phyloP scores from a whole-genome alignment of 2,113 vertebrate species.

The Lophochroa leadbeateri region DNA sequence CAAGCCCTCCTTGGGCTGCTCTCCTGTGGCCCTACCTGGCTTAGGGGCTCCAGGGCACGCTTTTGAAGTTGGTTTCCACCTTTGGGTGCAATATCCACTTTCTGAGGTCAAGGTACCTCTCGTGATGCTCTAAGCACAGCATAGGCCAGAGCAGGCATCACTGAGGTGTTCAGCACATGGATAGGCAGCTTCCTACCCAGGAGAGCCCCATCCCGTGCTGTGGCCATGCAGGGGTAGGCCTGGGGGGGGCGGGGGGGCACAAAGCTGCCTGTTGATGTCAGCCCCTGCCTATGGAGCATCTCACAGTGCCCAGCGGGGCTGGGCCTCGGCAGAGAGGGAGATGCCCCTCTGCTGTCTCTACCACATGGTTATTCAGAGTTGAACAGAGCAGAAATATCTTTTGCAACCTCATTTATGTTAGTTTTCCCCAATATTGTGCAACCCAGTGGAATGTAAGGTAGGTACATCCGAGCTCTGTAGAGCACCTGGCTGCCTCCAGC shows the following conservation, averaged over 20 bases:
- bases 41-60: rapidly evolving
- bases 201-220: rapidly evolving
- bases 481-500: background rate
- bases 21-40: rapidly evolving
- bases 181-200: background rate
- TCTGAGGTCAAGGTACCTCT: background rate
- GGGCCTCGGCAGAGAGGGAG: rapidly evolving
- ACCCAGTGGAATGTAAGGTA: background rate
- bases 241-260: background rate
- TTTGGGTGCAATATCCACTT: rapidly evolving
- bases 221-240: background rate
- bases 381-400: background rate
- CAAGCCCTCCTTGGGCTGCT: background rate
- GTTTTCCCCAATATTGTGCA: rapidly evolving
- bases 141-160: background rate
- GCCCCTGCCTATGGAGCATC: background rate
- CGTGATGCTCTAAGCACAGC: rapidly evolving
- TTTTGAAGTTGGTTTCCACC: background rate
- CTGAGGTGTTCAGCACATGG: rapidly evolving
- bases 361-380: no score
- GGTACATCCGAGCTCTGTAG: background rate
- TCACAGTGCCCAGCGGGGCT: rapidly evolving
- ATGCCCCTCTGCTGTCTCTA: no score
- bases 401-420: background rate
- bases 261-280: background rate